Conservation (phyloP, 2,888 invertebrate genomes). For the Sicus ferrugineus region DNA sequence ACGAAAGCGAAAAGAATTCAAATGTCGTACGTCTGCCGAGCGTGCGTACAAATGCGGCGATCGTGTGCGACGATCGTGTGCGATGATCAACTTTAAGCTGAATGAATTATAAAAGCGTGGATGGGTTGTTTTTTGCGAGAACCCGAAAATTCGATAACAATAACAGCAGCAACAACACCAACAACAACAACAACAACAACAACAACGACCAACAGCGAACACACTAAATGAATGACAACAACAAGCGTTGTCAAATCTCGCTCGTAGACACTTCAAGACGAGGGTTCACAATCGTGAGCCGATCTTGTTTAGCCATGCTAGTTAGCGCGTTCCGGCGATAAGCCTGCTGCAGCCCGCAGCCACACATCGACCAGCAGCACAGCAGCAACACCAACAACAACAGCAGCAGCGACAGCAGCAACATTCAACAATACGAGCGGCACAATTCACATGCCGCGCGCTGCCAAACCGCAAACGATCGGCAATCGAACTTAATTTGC, state of each 20-base stretch:
- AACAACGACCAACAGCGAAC: neutral
- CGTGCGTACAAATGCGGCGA: conserved; percentile 1
- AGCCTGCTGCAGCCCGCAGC: neutral
- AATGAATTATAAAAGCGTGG: conserved; percentile 11
- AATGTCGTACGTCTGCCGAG: conserved; percentile 15
- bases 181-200: conserved; percentile 17
- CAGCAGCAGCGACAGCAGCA: conserved; percentile 2
- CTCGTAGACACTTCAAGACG: conserved; percentile 23
- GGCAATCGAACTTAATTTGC: conserved; percentile 35
- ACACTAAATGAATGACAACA: conserved; percentile 29
- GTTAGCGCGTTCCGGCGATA: conserved; percentile 28
- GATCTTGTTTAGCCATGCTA: conserved; percentile 33
- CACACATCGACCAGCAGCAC: neutral
- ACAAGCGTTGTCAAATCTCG: conserved; percentile 32
- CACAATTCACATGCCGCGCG: conserved; percentile 20
- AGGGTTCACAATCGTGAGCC: conserved; percentile 29
- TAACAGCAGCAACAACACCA: neutral
- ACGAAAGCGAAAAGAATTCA: conserved; percentile 10
- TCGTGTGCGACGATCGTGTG: neutral
- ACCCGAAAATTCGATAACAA: conserved; percentile 14
- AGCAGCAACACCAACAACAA: neutral
- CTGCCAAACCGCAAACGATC: conserved; percentile 20
- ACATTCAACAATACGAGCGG: neutral
- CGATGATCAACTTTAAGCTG: neutral
- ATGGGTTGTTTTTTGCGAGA: conserved; percentile 13